These are phyloP conservation scores for Stictonetta naevosa DNA, from an alignment of 2,113 vertebrate genomes.

Conservation along the genomic window DNA sequence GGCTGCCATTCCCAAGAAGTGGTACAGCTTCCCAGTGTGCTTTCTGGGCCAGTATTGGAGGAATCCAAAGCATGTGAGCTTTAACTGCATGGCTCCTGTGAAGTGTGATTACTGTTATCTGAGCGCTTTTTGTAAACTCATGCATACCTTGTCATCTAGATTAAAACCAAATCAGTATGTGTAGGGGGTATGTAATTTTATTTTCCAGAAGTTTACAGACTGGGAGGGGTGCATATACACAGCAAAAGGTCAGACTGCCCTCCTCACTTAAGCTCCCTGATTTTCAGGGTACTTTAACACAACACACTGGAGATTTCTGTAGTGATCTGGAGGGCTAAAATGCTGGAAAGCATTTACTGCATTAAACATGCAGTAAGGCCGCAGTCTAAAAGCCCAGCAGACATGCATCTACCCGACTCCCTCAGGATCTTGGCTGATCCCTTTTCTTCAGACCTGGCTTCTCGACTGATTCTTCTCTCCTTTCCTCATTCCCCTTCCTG, in stretches of 20 bases:
- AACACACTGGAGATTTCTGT: not conserved
- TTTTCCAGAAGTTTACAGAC: not conserved
- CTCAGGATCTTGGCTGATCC: not conserved
- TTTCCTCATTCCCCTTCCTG: not conserved
- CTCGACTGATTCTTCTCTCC: not conserved
- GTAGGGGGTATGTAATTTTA: not conserved
- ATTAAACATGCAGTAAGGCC: not conserved
- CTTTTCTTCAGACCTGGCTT: not conserved
- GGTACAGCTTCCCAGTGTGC: not conserved
- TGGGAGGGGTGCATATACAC: not conserved
- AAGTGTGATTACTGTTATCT: not conserved
- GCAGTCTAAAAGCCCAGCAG: not conserved
- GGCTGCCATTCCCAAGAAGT: not conserved
- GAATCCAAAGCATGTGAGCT: conserved; percentile 37
- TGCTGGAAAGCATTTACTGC: not conserved
- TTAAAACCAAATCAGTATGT: not conserved
- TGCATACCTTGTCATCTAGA: not conserved
- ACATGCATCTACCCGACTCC: not conserved
- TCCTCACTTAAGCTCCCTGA: not conserved
- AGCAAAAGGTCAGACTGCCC: not conserved
- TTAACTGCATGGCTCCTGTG: not conserved
- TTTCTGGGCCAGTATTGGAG: not conserved
- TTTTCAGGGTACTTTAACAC: not conserved
- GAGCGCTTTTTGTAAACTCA: conserved; percentile 12
- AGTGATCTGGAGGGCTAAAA: not conserved